Conservation (phyloP, 2,888 invertebrate species). For the Fragum fragum region DNA sequence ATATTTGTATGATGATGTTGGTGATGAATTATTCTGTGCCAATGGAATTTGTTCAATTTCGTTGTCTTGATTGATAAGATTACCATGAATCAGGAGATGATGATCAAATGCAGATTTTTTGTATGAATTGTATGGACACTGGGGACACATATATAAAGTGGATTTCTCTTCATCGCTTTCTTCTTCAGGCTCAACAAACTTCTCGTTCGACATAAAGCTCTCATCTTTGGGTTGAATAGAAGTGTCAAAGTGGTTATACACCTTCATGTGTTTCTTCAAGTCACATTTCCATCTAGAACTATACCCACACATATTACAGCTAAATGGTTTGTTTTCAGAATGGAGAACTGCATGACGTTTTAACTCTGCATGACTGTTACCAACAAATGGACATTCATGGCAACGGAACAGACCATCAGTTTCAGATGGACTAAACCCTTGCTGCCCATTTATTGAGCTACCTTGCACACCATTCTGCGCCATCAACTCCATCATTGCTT, state of each 20-base stretch:
- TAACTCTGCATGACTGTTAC: slow-evolving; percentile 84
- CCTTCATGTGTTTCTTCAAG: slow-evolving; percentile 85
- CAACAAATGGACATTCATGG: slow-evolving; percentile 84
- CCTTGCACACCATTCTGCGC: slow-evolving; percentile 16
- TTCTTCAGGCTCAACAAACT: slow-evolving; percentile 42
- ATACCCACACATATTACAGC: slow-evolving; percentile 84
- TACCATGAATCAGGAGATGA: slow-evolving; percentile 78
- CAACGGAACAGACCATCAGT: slow-evolving; percentile 81
- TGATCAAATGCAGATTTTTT: slow-evolving; percentile 76
- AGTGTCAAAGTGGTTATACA: slow-evolving; percentile 80
- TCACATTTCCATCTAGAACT: slow-evolving; percentile 86
- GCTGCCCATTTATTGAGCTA: neutral
- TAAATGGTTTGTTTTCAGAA: slow-evolving; percentile 85
- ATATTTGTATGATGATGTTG: slow-evolving; percentile 66
- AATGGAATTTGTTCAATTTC: slow-evolving; percentile 34
- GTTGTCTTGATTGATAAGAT: slow-evolving; percentile 40
- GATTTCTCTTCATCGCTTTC: slow-evolving; percentile 65
- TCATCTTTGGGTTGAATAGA: slow-evolving; percentile 41
- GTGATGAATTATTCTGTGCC: slow-evolving; percentile 19
- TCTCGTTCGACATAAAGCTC: slow-evolving; percentile 23
- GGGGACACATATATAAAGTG: slow-evolving; percentile 76
- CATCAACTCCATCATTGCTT: slow-evolving; percentile 36
- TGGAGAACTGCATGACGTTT: slow-evolving; percentile 84
- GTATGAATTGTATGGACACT: slow-evolving; percentile 77
- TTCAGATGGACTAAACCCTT: neutral